A percentile compares a stretch with the other conserved stretches of the same genome.
Conservation (phyloP, 1,140 invertebrate species). For the Cherax quadricarinatus region DNA sequence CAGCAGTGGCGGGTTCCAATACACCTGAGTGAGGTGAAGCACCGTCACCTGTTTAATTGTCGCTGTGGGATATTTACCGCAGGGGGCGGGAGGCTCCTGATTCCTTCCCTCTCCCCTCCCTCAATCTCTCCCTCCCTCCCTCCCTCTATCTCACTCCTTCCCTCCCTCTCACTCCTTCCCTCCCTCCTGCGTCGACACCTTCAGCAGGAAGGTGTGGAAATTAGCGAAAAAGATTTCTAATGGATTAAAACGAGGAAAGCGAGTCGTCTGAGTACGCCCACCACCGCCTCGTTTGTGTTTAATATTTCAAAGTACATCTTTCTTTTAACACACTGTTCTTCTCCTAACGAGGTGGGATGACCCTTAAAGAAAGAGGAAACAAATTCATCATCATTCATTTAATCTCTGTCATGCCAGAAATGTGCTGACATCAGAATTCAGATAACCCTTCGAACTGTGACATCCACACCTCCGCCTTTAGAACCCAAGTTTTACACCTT, state of each 20-base stretch:
- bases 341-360: too few relatives aligned
- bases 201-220: not conserved
- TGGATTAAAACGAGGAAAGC: not conserved
- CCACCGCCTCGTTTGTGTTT: not conserved
- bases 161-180: not conserved
- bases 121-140: too few relatives aligned
- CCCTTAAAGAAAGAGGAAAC: too few relatives aligned
- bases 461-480: too few relatives aligned
- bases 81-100: not conserved
- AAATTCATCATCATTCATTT: too few relatives aligned
- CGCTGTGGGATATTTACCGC: slow-evolving; percentile 9
- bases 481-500: too few relatives aligned
- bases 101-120: not conserved
- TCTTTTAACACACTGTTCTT: too few relatives aligned
- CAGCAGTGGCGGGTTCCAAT: not conserved
- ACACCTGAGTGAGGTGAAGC: slow-evolving; percentile 12
- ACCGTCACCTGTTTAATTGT: not conserved
- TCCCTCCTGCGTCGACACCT: not conserved
- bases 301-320: too few relatives aligned
- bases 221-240: not conserved
- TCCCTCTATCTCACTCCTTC: too few relatives aligned
- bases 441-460: too few relatives aligned
- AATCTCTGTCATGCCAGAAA: too few relatives aligned
- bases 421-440: too few relatives aligned
- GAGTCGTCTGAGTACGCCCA: not conserved